A percentile compares a stretch with the other conserved stretches of the same genome.
These are phyloP conservation scores for Rhagophthalmus giganteus DNA, from an alignment of 2,888 invertebrate species.

Conservation along the genomic window DNA sequence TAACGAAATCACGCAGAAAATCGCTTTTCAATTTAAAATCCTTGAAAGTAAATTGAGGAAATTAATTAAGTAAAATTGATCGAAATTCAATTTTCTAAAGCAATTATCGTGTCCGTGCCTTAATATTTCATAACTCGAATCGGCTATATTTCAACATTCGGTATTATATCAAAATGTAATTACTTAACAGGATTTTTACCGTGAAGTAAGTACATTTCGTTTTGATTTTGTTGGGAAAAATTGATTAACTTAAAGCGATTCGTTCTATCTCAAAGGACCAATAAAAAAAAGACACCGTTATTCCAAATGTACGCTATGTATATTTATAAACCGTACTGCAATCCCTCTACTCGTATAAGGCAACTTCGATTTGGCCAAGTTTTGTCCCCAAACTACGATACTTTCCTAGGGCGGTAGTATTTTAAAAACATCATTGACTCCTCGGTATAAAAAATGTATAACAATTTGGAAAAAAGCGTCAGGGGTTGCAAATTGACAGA, in stretches of 20 bases:
- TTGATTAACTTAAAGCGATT: constrained; percentile 21
- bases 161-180: constrained; percentile 12
- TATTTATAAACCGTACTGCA: constrained; percentile 15
- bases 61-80: constrained; percentile 15
- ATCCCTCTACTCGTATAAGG: constrained; percentile 19
- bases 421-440: constrained; percentile 32
- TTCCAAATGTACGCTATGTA: constrained; percentile 21
- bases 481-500: constrained; percentile 31
- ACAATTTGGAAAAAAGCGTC: constrained; percentile 29
- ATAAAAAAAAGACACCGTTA: constrained; percentile 10
- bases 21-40: constrained; percentile 9
- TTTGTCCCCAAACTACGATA: constrained; percentile 15
- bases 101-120: constrained; percentile 14
- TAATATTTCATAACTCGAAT: constrained; percentile 10
- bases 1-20: constrained; percentile 1
- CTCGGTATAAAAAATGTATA: constrained; percentile 30
- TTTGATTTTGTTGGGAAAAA: constrained; percentile 3
- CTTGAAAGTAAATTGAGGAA: constrained; percentile 10
- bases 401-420: constrained; percentile 24
- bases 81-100: constrained; percentile 12
- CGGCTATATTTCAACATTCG: constrained; percentile 11
- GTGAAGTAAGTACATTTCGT: neutral
- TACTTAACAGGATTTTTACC: constrained; percentile 9
- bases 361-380: constrained; percentile 23
- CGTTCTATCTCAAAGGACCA: constrained; percentile 13